Evolutionary conservation across 2,797 vertebrate genomes (phyloP), one percentile per base, ranked within the genome.

Genomic region (Dipus sagitta): DNA sequence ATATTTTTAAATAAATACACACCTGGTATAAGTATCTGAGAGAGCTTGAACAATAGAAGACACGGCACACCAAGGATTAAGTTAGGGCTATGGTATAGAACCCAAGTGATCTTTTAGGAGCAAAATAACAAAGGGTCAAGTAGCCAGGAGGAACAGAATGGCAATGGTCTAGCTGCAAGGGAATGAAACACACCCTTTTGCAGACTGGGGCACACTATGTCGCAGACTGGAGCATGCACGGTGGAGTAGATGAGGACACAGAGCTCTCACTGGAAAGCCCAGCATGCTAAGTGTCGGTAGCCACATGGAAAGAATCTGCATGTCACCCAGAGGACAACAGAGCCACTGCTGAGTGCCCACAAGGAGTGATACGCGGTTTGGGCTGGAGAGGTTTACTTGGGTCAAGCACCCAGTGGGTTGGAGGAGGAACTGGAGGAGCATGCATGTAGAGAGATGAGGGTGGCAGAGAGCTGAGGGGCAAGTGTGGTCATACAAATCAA

Each of bases 121-220:
- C 60, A 78, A 81, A 60, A 34, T n/a, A 30, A 58, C 7, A 3
- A 13, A 64, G 2, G 65, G 71, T 54, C 72, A 47, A 4, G 65
- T n/a, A 60, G 62, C 6, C 60, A 68, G 77, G 83, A 62, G 60
- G 14, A 21, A 38, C 2, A 2, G n/a, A 0, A 0, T 7, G 1
- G 6, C 21, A 17, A 54, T n/a, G 28, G 70, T 72, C 54, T 54
- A 0, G 26, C 26, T 9, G 24, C 8, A 12, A 86, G 26, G 74
- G 47, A 78, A 4, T 21, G 10, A 26, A 20, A 4, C 60, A 42
- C 5, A 2, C 26, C n/a, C 10, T 32, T 34, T 2, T 28, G 17
- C 14, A 34, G 28, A 14, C 0, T 2, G 8, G 60, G 14, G 2
- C 0, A 1, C 1, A 47, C 47, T 7, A 47, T 9, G 47, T 47